Conservation (phyloP, 2,888 invertebrate genomes). For the Xestia sexstrigata region DNA sequence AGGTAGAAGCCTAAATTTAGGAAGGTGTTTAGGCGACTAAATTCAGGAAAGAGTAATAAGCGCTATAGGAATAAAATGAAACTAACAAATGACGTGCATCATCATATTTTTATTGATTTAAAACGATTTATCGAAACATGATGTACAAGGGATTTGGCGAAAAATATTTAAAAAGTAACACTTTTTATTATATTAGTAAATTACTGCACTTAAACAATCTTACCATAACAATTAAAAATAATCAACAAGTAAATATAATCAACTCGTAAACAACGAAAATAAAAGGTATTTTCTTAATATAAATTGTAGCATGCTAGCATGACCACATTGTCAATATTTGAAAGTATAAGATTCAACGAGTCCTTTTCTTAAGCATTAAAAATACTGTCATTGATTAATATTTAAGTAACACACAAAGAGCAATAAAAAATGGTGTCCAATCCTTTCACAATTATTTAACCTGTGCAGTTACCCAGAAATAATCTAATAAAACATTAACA, state of each 20-base stretch:
- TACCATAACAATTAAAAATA: constrained; percentile 26
- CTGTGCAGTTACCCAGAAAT: neutral
- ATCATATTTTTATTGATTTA: constrained; percentile 4
- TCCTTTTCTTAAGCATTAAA: neutral
- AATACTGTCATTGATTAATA: neutral
- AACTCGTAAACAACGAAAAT: constrained; percentile 13
- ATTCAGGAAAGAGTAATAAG: too few relatives aligned
- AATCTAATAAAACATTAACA: neutral
- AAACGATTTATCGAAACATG: neutral
- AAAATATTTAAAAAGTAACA: constrained; percentile 1
- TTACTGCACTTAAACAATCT: neutral
- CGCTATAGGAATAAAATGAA: neutral
- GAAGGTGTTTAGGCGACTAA: too few relatives aligned
- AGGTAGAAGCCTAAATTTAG: too few relatives aligned
- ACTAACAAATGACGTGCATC: too few relatives aligned
- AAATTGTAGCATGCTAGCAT: constrained; percentile 3
- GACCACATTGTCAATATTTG: constrained; percentile 1
- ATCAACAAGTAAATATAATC: constrained; percentile 43
- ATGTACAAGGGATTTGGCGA: neutral
- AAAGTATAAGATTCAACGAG: neutral
- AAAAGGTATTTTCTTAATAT: constrained; percentile 9
- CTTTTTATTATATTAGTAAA: neutral
- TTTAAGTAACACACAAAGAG: neutral
- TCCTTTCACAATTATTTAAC: neutral
- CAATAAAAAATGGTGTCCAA: neutral